A percentile compares a stretch with the other conserved stretches of the same genome.
Evolutionary conservation across 2,888 invertebrate species (phyloP).

Genomic region (Nemapogon koenigi): DNA sequence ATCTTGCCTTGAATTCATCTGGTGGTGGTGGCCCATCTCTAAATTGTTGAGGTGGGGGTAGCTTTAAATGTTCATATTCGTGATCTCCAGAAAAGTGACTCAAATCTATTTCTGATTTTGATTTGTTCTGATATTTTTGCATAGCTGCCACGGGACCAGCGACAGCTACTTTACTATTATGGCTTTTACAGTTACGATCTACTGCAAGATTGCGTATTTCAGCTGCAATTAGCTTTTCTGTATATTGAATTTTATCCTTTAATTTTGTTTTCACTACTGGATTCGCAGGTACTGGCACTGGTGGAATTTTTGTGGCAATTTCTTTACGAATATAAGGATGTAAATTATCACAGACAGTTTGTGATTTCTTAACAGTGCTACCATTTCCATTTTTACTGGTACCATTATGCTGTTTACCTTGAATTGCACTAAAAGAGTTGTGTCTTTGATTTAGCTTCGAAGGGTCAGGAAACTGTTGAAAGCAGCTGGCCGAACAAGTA

Average conservation of each 20-base stretch:
- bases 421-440: constrained; percentile 54
- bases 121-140: constrained; percentile 54
- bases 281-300: constrained; percentile 20
- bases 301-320: constrained; percentile 32
- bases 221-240: constrained; percentile 54
- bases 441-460: constrained; percentile 48
- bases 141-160: constrained; percentile 26
- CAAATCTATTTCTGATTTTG: constrained; percentile 67
- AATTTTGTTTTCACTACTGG: constrained; percentile 37
- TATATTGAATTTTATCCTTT: constrained; percentile 54
- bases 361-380: constrained; percentile 50
- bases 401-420: constrained; percentile 41
- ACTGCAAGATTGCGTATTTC: constrained; percentile 51
- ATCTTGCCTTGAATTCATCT: constrained; percentile 67
- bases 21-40: constrained; percentile 82
- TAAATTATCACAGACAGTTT: constrained; percentile 49
- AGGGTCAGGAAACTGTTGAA: constrained; percentile 40
- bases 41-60: constrained; percentile 86
- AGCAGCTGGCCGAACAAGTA: constrained; percentile 48
- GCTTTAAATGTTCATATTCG: constrained; percentile 72
- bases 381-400: constrained; percentile 34
- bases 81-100: constrained; percentile 61
- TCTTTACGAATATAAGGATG: constrained; percentile 63
- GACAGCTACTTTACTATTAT: constrained; percentile 28
- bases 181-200: constrained; percentile 45